Evolutionary conservation across 1,140 invertebrate genomes (phyloP).

Genomic region (Heterodera carotae): DNA sequence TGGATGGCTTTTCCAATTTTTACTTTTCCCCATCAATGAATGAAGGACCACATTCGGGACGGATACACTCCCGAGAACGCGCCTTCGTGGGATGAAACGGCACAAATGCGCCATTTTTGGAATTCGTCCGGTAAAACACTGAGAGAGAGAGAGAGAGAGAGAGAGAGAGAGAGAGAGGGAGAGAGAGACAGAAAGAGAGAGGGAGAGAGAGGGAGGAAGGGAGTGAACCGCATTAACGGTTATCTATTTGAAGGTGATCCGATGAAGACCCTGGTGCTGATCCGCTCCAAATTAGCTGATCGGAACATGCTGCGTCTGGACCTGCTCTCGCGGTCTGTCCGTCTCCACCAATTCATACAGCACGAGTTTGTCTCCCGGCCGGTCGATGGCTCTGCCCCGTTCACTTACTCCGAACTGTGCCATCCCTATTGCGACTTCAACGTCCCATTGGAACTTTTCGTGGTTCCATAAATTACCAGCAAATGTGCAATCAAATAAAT

Average conservation of each 20-base stretch:
- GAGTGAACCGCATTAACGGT: not conserved
- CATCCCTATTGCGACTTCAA: conserved; percentile 59
- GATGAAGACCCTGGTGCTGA: conserved; percentile 55
- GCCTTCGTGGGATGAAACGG: conserved; percentile 57
- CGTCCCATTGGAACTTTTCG: conserved; percentile 51
- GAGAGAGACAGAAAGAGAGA: not conserved
- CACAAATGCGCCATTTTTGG: conserved; percentile 56
- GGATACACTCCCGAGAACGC: conserved; percentile 62
- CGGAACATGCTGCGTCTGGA: conserved; percentile 55
- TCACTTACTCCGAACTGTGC: conserved; percentile 51
- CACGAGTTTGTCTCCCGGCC: conserved; percentile 46
- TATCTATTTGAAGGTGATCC: conserved; percentile 47
- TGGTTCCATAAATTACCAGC: conserved; percentile 38
- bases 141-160: not conserved
- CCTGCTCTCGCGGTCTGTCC: conserved; percentile 45
- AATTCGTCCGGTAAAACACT: conserved; percentile 46
- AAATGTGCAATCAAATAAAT: conserved; percentile 14
- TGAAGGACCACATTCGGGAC: conserved; percentile 61
- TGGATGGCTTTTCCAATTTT: not conserved
- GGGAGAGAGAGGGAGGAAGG: not conserved
- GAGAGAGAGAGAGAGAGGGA: not conserved
- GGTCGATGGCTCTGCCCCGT: conserved; percentile 25
- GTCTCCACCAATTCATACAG: conserved; percentile 37
- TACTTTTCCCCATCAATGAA: too few relatives aligned
- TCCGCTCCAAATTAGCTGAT: conserved; percentile 39